Evolutionary conservation across 2,888 invertebrate genomes (phyloP), one percentile per base, ranked within the genome.

Genomic region (Exocentrus adspersus): DNA sequence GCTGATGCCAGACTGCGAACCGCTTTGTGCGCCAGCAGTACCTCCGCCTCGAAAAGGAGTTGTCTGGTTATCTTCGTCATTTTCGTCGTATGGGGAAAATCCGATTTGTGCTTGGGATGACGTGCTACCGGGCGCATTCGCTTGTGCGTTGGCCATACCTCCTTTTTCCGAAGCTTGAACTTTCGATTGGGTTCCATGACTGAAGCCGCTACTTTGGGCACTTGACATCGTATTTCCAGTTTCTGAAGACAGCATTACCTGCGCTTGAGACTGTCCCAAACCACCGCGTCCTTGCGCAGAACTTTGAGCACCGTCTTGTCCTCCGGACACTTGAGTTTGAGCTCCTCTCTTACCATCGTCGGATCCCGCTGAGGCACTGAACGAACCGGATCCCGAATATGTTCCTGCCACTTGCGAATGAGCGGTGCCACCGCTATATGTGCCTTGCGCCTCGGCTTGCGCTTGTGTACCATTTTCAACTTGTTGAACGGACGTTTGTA

Each of bases 21-120:
- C 91, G 54, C 92, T 90, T 80, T 93, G 93, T 1, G 94, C 90
- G 2, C 91, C 90, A 0, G 94, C 90, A 65, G 90, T 87, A 5
- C 93, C 94, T 28, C 91, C 90, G 1, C 94, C 93, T 60, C 87
- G 87, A 75, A 90, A 90, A 2, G 91, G 89, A 62, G 81, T 82
- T 51, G 84, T 82, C 67, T 87, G 85, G 41, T 78, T 79, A 46
- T 84, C 82, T 20, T 81, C 75, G 9, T 89, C 88, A 62, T 86
- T 86, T 60, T 89, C 88, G 73, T 88, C 86, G 72, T 89, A 88
- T 0, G 94, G 94, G 54, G 90, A 89, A 77, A 94, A 94, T 0
- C 93, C 94, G 64, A 94, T 93, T 83, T 94, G 94, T 2, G 94
- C 94, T 84, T 94, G 94, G 28, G 93, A 94, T 0, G 92, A 93